phyloP scores from a whole-genome alignment of 2,888 invertebrate species.

The Hermaeophaga mercurialis region DNA sequence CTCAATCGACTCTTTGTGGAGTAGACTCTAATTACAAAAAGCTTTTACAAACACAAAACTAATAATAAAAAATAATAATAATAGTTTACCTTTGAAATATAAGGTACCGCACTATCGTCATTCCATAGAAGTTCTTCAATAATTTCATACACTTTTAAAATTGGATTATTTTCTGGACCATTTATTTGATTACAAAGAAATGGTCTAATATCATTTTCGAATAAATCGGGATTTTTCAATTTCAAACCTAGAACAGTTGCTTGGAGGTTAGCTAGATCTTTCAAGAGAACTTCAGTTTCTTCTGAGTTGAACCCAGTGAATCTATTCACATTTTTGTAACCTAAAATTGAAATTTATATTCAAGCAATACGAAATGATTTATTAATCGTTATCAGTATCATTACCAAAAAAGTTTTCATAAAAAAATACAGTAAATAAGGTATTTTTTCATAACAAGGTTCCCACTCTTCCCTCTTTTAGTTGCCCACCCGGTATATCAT shows the following conservation, averaged over 20 bases:
- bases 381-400: too few species aligned
- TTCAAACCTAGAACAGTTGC: constrained; percentile 60
- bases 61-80: too few species aligned
- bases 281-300: constrained; percentile 55
- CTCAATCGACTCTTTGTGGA: too few species aligned
- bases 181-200: neutral
- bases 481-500: too few species aligned
- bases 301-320: constrained; percentile 56
- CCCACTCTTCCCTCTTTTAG: too few species aligned
- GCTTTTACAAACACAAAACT: too few species aligned
- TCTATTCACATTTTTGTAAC: constrained; percentile 57
- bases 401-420: too few species aligned
- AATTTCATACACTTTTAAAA: neutral
- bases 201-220: constrained; percentile 47
- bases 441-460: too few species aligned
- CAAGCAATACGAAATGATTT: too few species aligned
- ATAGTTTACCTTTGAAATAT: neutral
- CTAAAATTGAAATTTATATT: too few species aligned
- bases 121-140: neutral
- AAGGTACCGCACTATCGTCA: neutral
- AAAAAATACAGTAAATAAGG: too few species aligned
- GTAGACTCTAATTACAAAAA: too few species aligned
- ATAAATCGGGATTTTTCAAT: constrained; percentile 51
- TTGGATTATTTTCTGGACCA: neutral
- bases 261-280: constrained; percentile 60